Evolutionary conservation across 1,140 invertebrate species (phyloP), one percentile per base, ranked within the genome.

Genomic region (Globodera rostochiensis): DNA sequence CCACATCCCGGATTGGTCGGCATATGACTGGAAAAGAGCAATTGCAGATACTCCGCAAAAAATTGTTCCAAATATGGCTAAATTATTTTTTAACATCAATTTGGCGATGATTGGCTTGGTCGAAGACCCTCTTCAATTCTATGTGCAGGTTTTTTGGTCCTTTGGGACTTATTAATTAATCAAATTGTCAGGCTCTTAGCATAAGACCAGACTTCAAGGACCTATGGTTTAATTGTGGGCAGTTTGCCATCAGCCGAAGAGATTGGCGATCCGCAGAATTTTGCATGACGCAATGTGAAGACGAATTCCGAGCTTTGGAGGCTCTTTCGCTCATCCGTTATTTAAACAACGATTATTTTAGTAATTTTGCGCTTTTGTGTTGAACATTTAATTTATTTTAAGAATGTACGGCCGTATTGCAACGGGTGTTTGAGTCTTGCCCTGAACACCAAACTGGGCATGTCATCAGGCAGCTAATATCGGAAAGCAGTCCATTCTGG

Each of bases 191-290:
- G 82, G 83, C 82, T 19, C 60, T 83, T 25, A 76, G 73, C 50
- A 82, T 83, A 49, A 64, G 73, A 13, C 82, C 82, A 15, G 74
- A 84, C 21, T 57, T 84, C n/a, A 80, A 66, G 67, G 73, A 74
- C 36, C 13, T 83, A 9, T 83, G 82, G 82, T 84, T 66, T 47
- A 66, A 67, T n/a, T 84, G 83, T 47, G 82, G 81, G 1, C 60
- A 73, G n/a, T n/a, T 50, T n/a, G 82, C 82, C 25, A 67, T 73
- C 8, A 49, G 71, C 47, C 15, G 45, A 7, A 50, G n/a, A 15
- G 82, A 83, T 73, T 83, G 82, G 82, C 60, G 50, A 11, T 67
- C 82, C 47, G 82, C 82, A 11, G 83, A 74, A 49, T 83, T 83
- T 53, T 83, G 80, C 69, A 83, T 83, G 60, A 53, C 60, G 1